Evolutionary conservation across 2,888 invertebrate genomes (phyloP), one percentile per base, ranked within the genome.

Genomic region (Arctia plantaginis): DNA sequence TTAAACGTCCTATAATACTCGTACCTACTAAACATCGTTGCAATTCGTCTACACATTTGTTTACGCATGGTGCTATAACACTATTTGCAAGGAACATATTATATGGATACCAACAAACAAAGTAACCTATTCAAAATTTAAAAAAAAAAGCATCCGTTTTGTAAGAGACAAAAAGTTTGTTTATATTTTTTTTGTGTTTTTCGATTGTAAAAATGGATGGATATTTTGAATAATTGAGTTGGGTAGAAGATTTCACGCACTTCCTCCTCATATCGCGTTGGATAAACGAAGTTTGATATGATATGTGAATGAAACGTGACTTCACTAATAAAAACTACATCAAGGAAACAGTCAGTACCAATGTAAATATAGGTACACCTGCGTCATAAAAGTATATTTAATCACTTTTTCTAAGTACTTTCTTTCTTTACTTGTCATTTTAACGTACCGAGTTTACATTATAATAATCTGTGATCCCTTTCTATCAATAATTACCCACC

Each of bases 171-270:
- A 39, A 64, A 62, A 35, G 8, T 73, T 65, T 65, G 67, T 62
- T 74, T 39, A 30, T 41, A 69, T 69, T 13, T 75, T 71, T 62
- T 27, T 27, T 64, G 27, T 66, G 41, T n/a, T 66, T 65, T 77
- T 71, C 65, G 65, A 81, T 77, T 73, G 71, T 77, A 77, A 75
- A 74, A 83, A 85, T 82, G 82, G 78, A 78, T 77, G 69, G 59
- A 76, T 82, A 83, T 81, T 87, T 87, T 90, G 88, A 90, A 90
- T 90, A 88, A 88, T 89, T 89, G 89, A 89, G 87, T 86, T 85
- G 59, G 27, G 76, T 77, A 65, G 74, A 69, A 77, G 74, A 78
- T 74, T 80, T 68, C 73, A 80, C 81, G 79, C 81, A 77, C 79
- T 83, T 79, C 80, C 69, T 75, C 35, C 70, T 69, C 70, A 66